Percentiles rank a stretch among this genome's conserved stretches.
Conservation (phyloP, 2,113 vertebrate species). For the Phainopepla nitens region DNA sequence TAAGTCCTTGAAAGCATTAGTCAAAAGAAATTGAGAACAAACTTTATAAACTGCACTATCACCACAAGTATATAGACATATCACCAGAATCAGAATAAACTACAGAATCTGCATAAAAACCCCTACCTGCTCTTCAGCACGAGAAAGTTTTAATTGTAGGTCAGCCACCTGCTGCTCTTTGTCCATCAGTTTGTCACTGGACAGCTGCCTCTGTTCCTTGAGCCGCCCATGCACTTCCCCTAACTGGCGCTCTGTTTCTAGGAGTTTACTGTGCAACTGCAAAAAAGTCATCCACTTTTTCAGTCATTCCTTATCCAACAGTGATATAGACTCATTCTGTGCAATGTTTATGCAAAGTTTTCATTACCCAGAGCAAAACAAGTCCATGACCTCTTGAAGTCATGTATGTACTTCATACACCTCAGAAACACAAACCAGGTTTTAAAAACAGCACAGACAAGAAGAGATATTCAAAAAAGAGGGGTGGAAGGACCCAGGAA, state of each 20-base stretch:
- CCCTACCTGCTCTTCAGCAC: slow-evolving; percentile 89
- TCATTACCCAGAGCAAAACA: neutral
- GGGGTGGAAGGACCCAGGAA: neutral
- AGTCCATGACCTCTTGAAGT: neutral
- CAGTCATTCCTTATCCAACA: neutral
- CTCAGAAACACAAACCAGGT: neutral
- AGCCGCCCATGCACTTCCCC: slow-evolving; percentile 93
- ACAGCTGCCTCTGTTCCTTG: slow-evolving; percentile 96
- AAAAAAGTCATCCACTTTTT: neutral
- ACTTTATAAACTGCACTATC: neutral
- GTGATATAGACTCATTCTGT: neutral
- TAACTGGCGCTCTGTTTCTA: slow-evolving; percentile 92
- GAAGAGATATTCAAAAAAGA: neutral
- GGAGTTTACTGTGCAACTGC: slow-evolving; percentile 90
- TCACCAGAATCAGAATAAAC: neutral
- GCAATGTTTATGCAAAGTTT: neutral
- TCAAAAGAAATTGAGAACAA: neutral
- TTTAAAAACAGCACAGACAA: neutral
- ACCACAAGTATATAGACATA: neutral
- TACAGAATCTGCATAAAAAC: neutral
- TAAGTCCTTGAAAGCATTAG: neutral
- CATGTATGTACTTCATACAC: neutral
- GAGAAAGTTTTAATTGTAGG: slow-evolving; percentile 90
- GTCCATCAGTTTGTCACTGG: slow-evolving; percentile 95
- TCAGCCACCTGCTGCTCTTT: slow-evolving; percentile 94